These are phyloP conservation scores for Prorops nasuta DNA, from an alignment of 1,140 invertebrate species.

Conservation along the genomic window DNA sequence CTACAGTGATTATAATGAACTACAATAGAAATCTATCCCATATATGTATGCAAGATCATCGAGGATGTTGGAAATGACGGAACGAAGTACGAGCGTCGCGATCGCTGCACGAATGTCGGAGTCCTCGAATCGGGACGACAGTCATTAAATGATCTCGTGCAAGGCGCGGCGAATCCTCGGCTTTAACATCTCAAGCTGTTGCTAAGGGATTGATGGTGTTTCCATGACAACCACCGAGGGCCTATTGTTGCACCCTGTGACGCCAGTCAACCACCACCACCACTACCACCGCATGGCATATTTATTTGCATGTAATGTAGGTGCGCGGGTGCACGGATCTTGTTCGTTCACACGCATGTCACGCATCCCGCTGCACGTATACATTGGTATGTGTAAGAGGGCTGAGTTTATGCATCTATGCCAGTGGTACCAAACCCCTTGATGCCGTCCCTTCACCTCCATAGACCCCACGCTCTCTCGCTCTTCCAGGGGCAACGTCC, in stretches of 20 bases:
- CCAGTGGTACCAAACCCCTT: constrained; percentile 55
- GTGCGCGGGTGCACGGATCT: constrained; percentile 32
- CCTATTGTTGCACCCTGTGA: constrained; percentile 55
- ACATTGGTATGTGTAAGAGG: background rate
- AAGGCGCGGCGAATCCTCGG: constrained; percentile 42
- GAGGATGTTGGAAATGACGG: no score
- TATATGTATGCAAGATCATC: no score
- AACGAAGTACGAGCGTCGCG: no score
- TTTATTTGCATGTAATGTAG: constrained; percentile 52
- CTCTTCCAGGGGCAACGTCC: constrained; percentile 48
- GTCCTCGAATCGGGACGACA: background rate
- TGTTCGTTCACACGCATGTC: constrained; percentile 24
- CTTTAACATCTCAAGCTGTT: constrained; percentile 58
- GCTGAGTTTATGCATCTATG: constrained; percentile 50
- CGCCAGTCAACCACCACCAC: background rate
- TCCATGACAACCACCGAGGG: constrained; percentile 49
- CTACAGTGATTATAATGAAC: no score
- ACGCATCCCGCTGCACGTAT: constrained; percentile 16
- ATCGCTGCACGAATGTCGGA: no score
- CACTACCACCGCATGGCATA: constrained; percentile 44
- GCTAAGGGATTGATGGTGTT: constrained; percentile 58
- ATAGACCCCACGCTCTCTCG: constrained; percentile 4
- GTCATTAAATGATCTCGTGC: constrained; percentile 32
- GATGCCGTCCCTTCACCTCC: no score
- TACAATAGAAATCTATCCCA: no score